phyloP scores from a whole-genome alignment of 2,888 invertebrate species.

The Rhorus exstirpatorius region DNA sequence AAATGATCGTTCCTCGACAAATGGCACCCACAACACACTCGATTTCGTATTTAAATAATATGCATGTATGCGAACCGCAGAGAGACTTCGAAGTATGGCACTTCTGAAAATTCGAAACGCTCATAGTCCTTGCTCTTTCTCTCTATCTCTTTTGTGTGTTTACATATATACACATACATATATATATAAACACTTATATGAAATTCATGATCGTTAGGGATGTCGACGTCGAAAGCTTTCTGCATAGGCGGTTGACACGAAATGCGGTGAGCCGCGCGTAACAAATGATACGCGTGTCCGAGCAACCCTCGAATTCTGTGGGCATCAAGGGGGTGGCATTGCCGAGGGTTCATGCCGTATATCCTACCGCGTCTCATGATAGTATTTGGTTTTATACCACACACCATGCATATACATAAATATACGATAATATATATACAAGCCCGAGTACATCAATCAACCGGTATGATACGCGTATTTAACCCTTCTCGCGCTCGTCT shows the following conservation, averaged over 20 bases:
- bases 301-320: slow-evolving; percentile 69
- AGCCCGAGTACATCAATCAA: slow-evolving; percentile 81
- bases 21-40: slow-evolving; percentile 55
- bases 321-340: slow-evolving; percentile 51
- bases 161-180: slow-evolving; percentile 8
- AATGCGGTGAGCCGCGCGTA: slow-evolving; percentile 68
- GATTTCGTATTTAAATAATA: slow-evolving; percentile 67
- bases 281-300: slow-evolving; percentile 78
- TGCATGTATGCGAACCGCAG: slow-evolving; percentile 64
- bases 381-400: slow-evolving; percentile 62
- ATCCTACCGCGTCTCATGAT: slow-evolving; percentile 30
- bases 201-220: slow-evolving; percentile 70
- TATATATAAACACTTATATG: slow-evolving; percentile 21
- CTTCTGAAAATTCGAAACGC: slow-evolving; percentile 68
- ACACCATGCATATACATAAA: slow-evolving; percentile 47
- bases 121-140: slow-evolving; percentile 18
- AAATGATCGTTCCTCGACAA: slow-evolving; percentile 48
- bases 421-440: slow-evolving; percentile 67
- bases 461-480: slow-evolving; percentile 79
- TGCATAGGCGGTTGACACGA: slow-evolving; percentile 58
- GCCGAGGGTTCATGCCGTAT: slow-evolving; percentile 57
- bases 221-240: slow-evolving; percentile 49
- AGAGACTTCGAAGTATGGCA: slow-evolving; percentile 50
- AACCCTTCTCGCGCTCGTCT: slow-evolving; percentile 75
- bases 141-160: slow-evolving; percentile 13